Evolutionary conservation across 1,140 invertebrate species (phyloP).

Genomic region (Diorhabda sublineata): DNA sequence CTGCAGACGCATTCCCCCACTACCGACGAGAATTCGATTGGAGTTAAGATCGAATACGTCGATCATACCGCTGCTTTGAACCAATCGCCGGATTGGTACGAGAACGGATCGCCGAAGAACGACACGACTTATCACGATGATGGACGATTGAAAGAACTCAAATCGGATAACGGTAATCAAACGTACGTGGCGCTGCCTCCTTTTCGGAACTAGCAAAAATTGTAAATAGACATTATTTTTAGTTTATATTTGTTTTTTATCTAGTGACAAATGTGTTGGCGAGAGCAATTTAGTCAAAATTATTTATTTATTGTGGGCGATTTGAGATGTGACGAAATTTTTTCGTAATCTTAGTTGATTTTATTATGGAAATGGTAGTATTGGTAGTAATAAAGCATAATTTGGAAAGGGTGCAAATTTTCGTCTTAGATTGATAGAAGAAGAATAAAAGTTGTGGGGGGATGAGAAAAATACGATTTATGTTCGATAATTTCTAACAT

Average conservation of each 20-base stretch:
- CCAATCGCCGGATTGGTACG: conserved; percentile 48
- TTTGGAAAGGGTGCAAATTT: no score
- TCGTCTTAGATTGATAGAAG: no score
- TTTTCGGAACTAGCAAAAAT: conserved; percentile 62
- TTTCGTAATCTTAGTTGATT: no score
- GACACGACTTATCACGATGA: conserved; percentile 55
- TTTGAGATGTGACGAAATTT: neutral
- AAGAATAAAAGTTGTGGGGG: no score
- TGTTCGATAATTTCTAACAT: no score
- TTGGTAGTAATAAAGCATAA: no score
- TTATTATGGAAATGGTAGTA: no score
- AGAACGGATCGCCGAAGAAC: conserved; percentile 54
- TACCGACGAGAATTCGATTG: conserved; percentile 53
- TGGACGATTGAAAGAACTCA: conserved; percentile 56
- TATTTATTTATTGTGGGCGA: neutral
- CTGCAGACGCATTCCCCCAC: conserved; percentile 60
- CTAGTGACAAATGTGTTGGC: neutral
- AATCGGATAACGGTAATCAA: conserved; percentile 58
- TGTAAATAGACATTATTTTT: conserved; percentile 16
- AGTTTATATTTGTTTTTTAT: neutral
- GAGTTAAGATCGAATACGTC: conserved; percentile 47
- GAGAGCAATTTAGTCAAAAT: conserved; percentile 8
- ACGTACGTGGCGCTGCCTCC: conserved; percentile 66
- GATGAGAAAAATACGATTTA: no score
- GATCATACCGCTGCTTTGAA: conserved; percentile 46